Evolutionary conservation across 1,140 invertebrate species (phyloP).

Genomic region (Drosophila busckii): DNA sequence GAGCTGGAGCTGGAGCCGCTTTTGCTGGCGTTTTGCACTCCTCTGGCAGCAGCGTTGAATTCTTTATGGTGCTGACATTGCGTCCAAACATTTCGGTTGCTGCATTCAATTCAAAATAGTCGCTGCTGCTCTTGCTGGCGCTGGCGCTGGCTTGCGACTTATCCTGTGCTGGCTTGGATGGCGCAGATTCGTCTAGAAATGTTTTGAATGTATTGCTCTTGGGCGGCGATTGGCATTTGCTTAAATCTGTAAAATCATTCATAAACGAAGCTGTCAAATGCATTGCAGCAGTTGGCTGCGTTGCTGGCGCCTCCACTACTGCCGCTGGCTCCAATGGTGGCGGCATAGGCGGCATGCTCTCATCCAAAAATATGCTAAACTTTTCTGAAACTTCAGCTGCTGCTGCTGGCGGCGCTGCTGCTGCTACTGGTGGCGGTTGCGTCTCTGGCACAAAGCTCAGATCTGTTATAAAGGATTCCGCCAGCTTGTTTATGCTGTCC

Average conservation of each 20-base stretch:
- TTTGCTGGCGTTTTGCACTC: not conserved
- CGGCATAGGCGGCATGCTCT: conserved; percentile 31
- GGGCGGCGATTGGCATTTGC: conserved; percentile 9
- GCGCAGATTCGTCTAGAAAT: conserved; percentile 6
- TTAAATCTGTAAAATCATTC: conserved; percentile 53
- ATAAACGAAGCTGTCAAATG: conserved; percentile 47
- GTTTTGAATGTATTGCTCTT: not conserved
- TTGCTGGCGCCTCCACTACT: conserved; percentile 34
- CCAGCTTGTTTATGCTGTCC: conserved; percentile 14
- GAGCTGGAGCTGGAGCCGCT: not conserved
- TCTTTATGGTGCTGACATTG: conserved; percentile 70
- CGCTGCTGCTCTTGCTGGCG: not conserved
- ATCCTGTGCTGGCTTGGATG: too few species aligned
- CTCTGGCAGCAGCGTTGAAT: conserved; percentile 60
- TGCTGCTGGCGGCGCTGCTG: not conserved
- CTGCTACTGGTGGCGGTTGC: conserved; percentile 7
- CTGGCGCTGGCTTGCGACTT: not conserved
- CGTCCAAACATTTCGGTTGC: conserved; percentile 67
- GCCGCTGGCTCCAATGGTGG: not conserved
- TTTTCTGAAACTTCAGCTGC: conserved; percentile 10
- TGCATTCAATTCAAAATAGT: conserved; percentile 65
- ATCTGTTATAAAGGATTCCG: conserved; percentile 55
- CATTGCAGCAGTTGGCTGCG: conserved; percentile 16
- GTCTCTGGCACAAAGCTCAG: conserved; percentile 64
- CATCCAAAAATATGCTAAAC: conserved; percentile 55